Conservation (phyloP, 2,113 vertebrate genomes). For the Carassius auratus region DNA sequence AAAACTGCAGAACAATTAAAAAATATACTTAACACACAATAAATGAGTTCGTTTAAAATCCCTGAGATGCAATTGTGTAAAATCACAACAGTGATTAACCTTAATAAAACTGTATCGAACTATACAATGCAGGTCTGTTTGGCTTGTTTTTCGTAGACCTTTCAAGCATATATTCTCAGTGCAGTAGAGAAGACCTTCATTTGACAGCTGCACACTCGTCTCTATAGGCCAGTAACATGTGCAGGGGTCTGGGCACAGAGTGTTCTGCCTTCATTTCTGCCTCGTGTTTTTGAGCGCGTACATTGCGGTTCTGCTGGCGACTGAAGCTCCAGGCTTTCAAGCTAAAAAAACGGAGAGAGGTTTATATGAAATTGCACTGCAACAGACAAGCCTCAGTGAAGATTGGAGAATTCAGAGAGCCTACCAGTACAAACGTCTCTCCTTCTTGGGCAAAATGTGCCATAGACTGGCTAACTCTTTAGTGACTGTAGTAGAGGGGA, state of each 20-base stretch:
- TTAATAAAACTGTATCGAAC: neutral
- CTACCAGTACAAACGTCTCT: conserved; percentile 63
- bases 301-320: conserved; percentile 62
- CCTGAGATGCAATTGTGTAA: neutral
- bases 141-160: neutral
- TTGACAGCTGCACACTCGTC: conserved; percentile 41
- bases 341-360: conserved; percentile 34
- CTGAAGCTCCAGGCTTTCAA: conserved; percentile 59
- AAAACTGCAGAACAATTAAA: conserved; percentile 8
- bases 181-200: neutral
- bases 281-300: conserved; percentile 42
- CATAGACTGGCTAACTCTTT: conserved; percentile 63
- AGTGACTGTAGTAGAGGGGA: conserved; percentile 61
- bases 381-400: neutral
- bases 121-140: neutral
- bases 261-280: conserved; percentile 46
- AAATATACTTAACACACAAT: conserved; percentile 12
- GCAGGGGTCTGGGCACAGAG: conserved; percentile 53
- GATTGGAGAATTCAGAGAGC: conserved; percentile 2
- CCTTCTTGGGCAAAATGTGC: conserved; percentile 61
- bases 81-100: neutral
- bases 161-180: neutral
- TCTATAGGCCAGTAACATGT: conserved; percentile 56
- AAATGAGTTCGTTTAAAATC: conserved; percentile 11
- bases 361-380: neutral